Percentiles rank a stretch among this genome's conserved stretches.
phyloP scores from a whole-genome alignment of 30 jellyfish, hydroid and myxozoan species.

The Turritopsis dohrnii region DNA sequence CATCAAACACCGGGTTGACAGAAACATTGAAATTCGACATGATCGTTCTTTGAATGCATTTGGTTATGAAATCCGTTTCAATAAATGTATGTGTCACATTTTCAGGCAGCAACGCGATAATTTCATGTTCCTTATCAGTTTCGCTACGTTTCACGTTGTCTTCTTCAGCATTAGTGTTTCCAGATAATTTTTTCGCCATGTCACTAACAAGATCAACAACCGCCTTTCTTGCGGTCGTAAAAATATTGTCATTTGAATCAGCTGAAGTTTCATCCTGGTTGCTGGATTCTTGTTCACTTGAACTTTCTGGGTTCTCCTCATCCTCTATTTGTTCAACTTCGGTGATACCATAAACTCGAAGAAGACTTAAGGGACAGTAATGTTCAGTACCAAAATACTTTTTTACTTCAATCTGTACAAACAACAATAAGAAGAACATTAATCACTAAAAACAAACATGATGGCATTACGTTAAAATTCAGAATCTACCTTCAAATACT shows the following conservation, averaged over 20 bases:
- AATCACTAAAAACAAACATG: too few species aligned
- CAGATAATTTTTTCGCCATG: conserved; percentile 75
- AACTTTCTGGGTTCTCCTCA: conserved; percentile 26
- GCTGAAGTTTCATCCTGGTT: conserved; percentile 41
- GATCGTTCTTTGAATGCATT: not conserved
- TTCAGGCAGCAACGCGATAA: not conserved
- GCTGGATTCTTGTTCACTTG: conserved; percentile 32
- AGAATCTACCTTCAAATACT: conserved; percentile 71
- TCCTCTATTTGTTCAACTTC: conserved; percentile 93
- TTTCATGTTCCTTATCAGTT: conserved; percentile 6
- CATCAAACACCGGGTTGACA: conserved; percentile 38
- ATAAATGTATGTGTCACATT: not conserved
- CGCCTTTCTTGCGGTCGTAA: conserved; percentile 67
- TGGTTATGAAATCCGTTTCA: not conserved
- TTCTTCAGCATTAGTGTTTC: not conserved
- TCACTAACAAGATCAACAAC: conserved; percentile 68
- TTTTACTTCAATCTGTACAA: conserved; percentile 61
- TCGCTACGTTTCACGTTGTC: conserved; percentile 1
- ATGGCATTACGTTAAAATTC: not conserved
- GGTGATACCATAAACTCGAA: conserved; percentile 93
- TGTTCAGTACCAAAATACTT: conserved; percentile 93
- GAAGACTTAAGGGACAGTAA: conserved; percentile 93
- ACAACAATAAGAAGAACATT: not conserved
- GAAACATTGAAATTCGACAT: conserved; percentile 22
- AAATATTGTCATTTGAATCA: conserved; percentile 16